These are phyloP conservation scores for Lagenorhynchus albirostris DNA, from an alignment of 2,113 vertebrate genomes.

Conservation along the genomic window DNA sequence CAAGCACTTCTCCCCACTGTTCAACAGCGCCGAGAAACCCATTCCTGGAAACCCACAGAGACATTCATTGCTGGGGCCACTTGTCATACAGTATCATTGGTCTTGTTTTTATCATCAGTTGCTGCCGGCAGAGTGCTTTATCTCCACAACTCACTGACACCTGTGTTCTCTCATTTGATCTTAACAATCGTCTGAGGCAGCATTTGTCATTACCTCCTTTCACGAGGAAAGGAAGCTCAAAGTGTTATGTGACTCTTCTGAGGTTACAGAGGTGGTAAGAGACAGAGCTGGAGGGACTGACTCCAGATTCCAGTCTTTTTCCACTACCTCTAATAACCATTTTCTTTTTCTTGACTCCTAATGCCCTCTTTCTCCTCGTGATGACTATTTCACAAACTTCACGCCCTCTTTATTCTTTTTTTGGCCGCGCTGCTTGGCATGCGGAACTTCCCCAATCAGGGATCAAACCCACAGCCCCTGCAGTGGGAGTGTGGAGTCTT, in stretches of 20 bases:
- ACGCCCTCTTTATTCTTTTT: background rate
- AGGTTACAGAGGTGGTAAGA: background rate
- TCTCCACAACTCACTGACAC: background rate
- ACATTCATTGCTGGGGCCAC: background rate
- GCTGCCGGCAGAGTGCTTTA: background rate
- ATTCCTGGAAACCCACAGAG: background rate
- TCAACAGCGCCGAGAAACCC: background rate
- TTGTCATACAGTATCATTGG: background rate
- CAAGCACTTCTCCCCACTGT: fast-evolving
- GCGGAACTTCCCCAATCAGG: too few relatives aligned
- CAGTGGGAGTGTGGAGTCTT: too few relatives aligned
- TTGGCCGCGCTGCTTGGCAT: too few relatives aligned
- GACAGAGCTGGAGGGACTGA: background rate
- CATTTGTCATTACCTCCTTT: background rate
- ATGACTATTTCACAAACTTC: background rate
- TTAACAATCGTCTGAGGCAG: background rate
- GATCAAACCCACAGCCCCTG: too few relatives aligned
- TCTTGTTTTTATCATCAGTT: background rate
- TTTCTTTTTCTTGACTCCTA: background rate
- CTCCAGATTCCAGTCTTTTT: background rate
- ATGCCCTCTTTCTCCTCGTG: background rate
- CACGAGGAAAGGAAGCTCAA: background rate
- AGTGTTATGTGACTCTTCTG: background rate
- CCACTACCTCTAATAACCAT: background rate
- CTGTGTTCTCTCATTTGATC: fast-evolving